These are phyloP conservation scores for Hedychridium roseum DNA, from an alignment of 2,888 invertebrate genomes.

Conservation along the genomic window DNA sequence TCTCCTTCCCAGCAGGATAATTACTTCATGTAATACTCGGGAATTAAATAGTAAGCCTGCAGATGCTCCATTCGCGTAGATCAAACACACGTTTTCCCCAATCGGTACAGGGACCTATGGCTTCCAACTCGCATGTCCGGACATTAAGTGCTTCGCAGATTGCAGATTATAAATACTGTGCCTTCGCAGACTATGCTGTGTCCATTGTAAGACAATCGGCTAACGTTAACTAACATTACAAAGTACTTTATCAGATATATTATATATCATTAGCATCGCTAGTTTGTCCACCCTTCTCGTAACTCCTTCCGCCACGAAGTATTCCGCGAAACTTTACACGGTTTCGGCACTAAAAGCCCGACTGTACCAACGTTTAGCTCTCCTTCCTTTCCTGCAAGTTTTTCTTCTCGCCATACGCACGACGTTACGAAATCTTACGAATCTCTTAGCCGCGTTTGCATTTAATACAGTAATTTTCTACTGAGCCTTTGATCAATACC, in stretches of 20 bases:
- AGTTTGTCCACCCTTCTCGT: slow-evolving; percentile 27
- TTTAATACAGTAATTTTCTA: no score
- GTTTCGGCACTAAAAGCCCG: slow-evolving; percentile 17
- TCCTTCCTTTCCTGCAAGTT: no score
- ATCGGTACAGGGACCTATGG: no score
- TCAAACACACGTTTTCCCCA: no score
- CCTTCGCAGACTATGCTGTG: slow-evolving; percentile 35
- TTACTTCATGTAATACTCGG: no score
- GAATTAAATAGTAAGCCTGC: no score
- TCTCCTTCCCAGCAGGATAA: slow-evolving; percentile 4
- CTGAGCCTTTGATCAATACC: no score
- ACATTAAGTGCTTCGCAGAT: slow-evolving; percentile 21
- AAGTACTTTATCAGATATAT: slow-evolving; percentile 38
- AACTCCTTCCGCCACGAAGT: slow-evolving; percentile 14
- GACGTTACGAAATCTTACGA: no score
- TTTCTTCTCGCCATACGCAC: no score
- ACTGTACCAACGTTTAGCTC: neutral
- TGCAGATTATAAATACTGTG: slow-evolving; percentile 44
- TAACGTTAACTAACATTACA: slow-evolving; percentile 36
- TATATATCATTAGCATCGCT: slow-evolving; percentile 29
- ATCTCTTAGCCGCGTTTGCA: no score
- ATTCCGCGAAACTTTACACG: slow-evolving; percentile 27
- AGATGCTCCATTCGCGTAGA: slow-evolving; percentile 5
- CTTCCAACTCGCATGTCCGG: slow-evolving; percentile 13
- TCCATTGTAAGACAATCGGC: slow-evolving; percentile 24